Conservation (phyloP, 2,797 vertebrate genomes). For the Enteromius anoplus region DNA sequence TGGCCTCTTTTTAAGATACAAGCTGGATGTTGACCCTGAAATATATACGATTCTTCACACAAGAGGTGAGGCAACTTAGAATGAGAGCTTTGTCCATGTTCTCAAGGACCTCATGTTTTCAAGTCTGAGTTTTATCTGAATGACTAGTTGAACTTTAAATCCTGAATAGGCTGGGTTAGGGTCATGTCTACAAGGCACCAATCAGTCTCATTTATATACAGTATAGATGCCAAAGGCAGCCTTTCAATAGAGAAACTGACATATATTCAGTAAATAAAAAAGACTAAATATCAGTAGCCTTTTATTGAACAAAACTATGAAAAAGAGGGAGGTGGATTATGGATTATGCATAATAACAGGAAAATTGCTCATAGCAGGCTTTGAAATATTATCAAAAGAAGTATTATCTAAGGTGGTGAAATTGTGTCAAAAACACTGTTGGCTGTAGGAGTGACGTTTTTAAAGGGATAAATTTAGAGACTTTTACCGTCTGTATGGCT, state of each 20-base stretch:
- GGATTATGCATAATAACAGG: conserved; percentile 13
- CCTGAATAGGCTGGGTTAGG: neutral
- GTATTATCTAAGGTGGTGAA: conserved; percentile 17
- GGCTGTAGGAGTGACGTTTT: neutral
- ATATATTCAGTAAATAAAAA: conserved; percentile 8
- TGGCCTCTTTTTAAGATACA: conserved; percentile 59
- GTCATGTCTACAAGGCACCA: conserved; percentile 2
- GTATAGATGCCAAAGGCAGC: neutral
- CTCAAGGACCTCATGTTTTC: conserved; percentile 24
- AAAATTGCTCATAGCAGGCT: neutral
- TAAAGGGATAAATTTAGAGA: neutral
- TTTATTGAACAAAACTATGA: neutral
- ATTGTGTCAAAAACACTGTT: neutral
- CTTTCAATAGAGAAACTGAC: neutral
- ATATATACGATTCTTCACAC: conserved; percentile 56
- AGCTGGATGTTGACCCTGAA: conserved; percentile 52
- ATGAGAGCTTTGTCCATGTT: conserved; percentile 37
- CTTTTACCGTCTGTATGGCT: neutral
- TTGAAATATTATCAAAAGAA: conserved; percentile 27
- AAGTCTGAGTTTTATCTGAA: conserved; percentile 6
- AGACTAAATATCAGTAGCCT: neutral
- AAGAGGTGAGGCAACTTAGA: conserved; percentile 40
- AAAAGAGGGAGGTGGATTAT: conserved; percentile 10
- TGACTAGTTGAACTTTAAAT: conserved; percentile 1
- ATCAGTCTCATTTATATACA: neutral